Evolutionary conservation across 2,113 vertebrate species (phyloP).

Genomic region (Tenebrosternarchus preto): DNA sequence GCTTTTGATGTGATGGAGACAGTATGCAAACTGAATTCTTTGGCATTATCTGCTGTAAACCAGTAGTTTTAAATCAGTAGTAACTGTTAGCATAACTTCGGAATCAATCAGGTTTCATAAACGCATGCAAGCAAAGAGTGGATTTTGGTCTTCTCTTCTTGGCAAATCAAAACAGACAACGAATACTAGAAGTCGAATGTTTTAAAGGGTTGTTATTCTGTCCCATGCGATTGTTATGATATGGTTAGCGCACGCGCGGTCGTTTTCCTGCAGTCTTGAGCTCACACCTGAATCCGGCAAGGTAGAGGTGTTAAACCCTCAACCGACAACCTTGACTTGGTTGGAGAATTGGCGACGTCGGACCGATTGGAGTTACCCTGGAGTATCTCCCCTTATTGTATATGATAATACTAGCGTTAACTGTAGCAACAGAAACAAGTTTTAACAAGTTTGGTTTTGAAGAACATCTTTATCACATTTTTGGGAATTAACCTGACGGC

Average conservation of each 20-base stretch:
- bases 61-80: background rate
- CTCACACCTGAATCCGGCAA: background rate
- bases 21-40: background rate
- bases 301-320: background rate
- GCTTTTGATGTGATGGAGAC: slow-evolving; percentile 22
- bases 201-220: background rate
- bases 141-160: too few species aligned
- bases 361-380: too few species aligned
- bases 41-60: background rate
- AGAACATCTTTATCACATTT: too few species aligned
- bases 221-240: background rate
- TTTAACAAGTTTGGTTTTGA: too few species aligned
- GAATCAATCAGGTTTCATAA: background rate
- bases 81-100: background rate
- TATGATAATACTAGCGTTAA: too few species aligned
- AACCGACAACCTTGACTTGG: slow-evolving; percentile 9
- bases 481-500: too few species aligned
- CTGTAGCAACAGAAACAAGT: too few species aligned
- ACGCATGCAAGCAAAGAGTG: background rate
- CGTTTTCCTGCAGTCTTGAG: background rate
- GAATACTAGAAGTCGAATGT: background rate
- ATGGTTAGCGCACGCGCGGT: too few species aligned
- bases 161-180: too few species aligned
- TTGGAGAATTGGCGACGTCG: background rate
- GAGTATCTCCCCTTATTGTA: too few species aligned